These are phyloP conservation scores for Spodoptera litura DNA, from an alignment of 1,140 invertebrate species.

Conservation along the genomic window DNA sequence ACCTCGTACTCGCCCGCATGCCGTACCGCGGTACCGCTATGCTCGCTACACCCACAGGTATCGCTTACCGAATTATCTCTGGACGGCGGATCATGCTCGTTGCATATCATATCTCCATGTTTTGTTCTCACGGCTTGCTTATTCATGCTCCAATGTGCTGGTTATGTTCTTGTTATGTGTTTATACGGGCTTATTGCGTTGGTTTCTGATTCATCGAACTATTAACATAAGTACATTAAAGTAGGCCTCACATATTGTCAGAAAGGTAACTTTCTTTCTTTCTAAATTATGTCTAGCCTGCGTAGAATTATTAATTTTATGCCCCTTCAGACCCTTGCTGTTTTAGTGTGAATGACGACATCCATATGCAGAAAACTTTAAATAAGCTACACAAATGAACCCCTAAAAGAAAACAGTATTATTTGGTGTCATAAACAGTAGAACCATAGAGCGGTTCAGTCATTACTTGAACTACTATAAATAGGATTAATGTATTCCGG, in stretches of 20 bases:
- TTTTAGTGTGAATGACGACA: no score
- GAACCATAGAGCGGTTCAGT: background rate
- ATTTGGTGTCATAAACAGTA: conserved; percentile 28
- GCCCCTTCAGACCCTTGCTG: no score
- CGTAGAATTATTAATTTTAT: no score
- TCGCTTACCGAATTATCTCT: conserved; percentile 37
- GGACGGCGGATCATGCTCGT: conserved; percentile 11
- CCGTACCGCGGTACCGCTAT: conserved; percentile 61
- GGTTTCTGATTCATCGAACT: background rate
- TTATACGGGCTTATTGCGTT: background rate
- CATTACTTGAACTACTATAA: conserved; percentile 28
- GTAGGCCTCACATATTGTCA: no score
- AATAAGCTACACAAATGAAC: background rate
- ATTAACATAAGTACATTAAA: no score
- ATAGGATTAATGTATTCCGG: conserved; percentile 41
- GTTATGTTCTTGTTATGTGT: background rate
- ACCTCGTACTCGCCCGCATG: conserved; percentile 48
- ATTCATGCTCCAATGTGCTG: background rate
- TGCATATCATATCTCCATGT: conserved; percentile 4
- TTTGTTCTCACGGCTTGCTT: conserved; percentile 33
- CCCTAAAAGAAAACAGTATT: background rate
- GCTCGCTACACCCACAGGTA: conserved; percentile 46
- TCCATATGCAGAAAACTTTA: background rate
- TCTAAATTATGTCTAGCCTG: no score
- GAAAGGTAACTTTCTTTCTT: no score